Base-by-base conservation (phyloP, 2,113 vertebrate species). In the Marmota monax region DNA sequence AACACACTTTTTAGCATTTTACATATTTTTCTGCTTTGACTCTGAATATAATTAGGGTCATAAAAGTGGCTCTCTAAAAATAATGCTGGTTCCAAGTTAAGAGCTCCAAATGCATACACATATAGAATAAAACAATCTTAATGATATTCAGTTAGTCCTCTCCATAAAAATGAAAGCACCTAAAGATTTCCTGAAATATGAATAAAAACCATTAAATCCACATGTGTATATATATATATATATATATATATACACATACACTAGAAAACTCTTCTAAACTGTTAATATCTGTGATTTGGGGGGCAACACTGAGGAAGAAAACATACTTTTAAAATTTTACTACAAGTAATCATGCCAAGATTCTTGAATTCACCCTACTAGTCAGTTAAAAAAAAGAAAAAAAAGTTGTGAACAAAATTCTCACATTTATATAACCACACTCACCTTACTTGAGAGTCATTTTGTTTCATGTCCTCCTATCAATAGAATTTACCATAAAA, bases 161-260 rank as follows among this genome's bases (percentile, higher is more conserved):
- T 92, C 72, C 53, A 94, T n/a, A 76, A 95, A 88, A 74, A 96
- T 70, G 53, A 27, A 82, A 51, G 32, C 0, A 80, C 79, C 27
- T 77, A 94, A 48, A 5, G 11, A 92, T 42, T 72, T 5, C 14
- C 79, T 83, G 39, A 67, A 94, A 65, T 72, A 51, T 72, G 27
- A 90, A 82, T 77, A n/a, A 96, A 87, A 94, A 73, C 13, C 14
- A 61, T 8, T 27, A 73, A 85, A 94, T 74, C 9, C 8, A 37
- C 7, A 34, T 9, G n/a, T n/a, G n/a, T n/a, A n/a, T n/a, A 39
- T 39, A 39, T 39, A 39, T 39, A 39, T 39, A 39, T 39, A 39
- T 39, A 39, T 39, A 39, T 39, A 39, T 39, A 39, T 39, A 39
- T 39, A 39, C 39, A 39, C 39, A 37, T 2, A 37, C 37, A 39